phyloP scores from a whole-genome alignment of 2,797 vertebrate species.

The Scomberomorus guttatus region DNA sequence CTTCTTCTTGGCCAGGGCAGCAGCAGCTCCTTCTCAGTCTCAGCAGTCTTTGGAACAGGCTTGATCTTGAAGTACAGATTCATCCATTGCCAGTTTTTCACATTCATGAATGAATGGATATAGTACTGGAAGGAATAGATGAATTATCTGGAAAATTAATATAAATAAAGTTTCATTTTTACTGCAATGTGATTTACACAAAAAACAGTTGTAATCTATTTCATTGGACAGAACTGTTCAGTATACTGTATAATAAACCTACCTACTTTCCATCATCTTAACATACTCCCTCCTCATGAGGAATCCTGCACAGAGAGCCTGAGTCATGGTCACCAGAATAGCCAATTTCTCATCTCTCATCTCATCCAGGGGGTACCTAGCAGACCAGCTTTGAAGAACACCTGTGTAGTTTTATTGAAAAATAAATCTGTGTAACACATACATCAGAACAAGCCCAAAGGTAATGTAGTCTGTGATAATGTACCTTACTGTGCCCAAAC shows the following conservation, averaged over 20 bases:
- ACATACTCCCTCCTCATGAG: conserved; percentile 53
- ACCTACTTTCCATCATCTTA: neutral
- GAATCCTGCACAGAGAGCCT: conserved; percentile 84
- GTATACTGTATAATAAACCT: neutral
- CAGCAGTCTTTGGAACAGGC: conserved; percentile 90
- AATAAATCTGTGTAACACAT: too few species aligned
- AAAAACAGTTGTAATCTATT: too few species aligned
- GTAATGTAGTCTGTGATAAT: too few species aligned
- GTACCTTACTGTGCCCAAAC: conserved; percentile 46
- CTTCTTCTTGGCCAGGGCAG: conserved; percentile 89
- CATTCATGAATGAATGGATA: conserved; percentile 90
- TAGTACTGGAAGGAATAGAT: conserved; percentile 91
- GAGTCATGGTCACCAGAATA: conserved; percentile 83
- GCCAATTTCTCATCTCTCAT: conserved; percentile 61
- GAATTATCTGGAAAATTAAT: conserved; percentile 81
- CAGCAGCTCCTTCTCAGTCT: conserved; percentile 90
- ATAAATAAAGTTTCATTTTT: too few species aligned
- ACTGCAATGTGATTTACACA: neutral
- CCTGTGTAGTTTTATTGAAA: conserved; percentile 29
- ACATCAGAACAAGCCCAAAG: too few species aligned
- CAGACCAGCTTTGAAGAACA: conserved; percentile 82
- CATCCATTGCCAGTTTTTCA: conserved; percentile 94
- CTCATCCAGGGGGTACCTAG: conserved; percentile 81
- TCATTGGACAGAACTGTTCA: too few species aligned
- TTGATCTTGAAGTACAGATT: conserved; percentile 93